Base-by-base conservation (phyloP, 2,888 invertebrate species). In the Hypsopygia costalis region DNA sequence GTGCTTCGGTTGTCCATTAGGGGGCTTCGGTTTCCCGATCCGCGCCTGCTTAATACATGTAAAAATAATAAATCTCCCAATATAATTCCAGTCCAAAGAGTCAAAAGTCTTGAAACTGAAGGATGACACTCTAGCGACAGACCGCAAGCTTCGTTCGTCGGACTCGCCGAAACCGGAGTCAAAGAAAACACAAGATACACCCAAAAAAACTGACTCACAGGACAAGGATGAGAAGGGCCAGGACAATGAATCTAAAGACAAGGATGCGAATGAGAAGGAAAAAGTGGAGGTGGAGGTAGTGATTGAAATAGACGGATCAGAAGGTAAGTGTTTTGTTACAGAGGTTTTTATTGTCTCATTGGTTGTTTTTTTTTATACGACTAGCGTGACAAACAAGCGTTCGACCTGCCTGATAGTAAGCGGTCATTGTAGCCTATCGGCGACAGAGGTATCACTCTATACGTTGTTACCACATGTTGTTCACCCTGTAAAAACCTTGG, bases 31-130 rank as follows among this genome's bases (percentile, higher is more conserved):
- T n/a, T n/a, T n/a, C n/a, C n/a, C n/a, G n/a, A n/a, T n/a, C n/a
- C n/a, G n/a, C n/a, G n/a, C n/a, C n/a, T n/a, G n/a, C n/a, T n/a
- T n/a, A n/a, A n/a, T n/a, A n/a, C n/a, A n/a, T n/a, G n/a, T n/a
- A n/a, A n/a, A n/a, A n/a, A n/a, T n/a, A n/a, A n/a, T n/a, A n/a
- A n/a, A n/a, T n/a, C 8, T 34, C 11, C 34, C 34, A 34, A 34
- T 30, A 8, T n/a, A 36, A 46, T 81, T 65, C 6, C 77, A 86
- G 85, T 72, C 79, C 1, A 86, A 81, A 51, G 81, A 78, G 21
- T 62, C 69, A 1, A 86, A 86, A 57, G 50, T 83, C 0, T 53
- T 82, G 7, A 87, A 83, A 39, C 46, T 82, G 33, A 78, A 78
- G 43, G 86, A 86, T 0, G 79, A 74, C 25, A 41, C 62, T 0